Base-by-base conservation (phyloP, 2,797 vertebrate genomes). In the Chloroceryle inda region DNA sequence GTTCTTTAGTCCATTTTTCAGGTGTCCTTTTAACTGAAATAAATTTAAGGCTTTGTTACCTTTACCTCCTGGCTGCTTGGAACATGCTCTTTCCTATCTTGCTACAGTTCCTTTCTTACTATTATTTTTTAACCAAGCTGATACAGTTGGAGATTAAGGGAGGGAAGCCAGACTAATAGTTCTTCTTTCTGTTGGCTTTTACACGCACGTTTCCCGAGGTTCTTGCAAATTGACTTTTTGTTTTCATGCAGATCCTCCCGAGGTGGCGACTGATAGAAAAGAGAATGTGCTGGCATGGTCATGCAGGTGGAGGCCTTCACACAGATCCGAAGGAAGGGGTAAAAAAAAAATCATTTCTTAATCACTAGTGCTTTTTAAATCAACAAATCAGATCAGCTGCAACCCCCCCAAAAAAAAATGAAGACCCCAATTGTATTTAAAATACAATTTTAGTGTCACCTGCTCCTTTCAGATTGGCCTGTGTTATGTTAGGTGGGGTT, bases 261-360 rank as follows among this genome's bases (percentile, higher is more conserved):
- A 96, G 98, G 89, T 98, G 99, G 96, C 98, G 98, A 26, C 94
- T 98, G 68, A 96, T 97, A 80, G 98, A 98, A 88, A 99, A 98
- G 97, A 98, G 99, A 82, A 98, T 98, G 87, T 99, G 99, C 96
- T 99, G 99, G 99, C 99, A 99, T 3, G 99, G 99, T 55, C 88
- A 98, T 27, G 99, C 99, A 33, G 99, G 99, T 52, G 99, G 99
- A 95, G 95, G 98, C 56, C 98, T 99, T 64, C 99, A 98, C 87
- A 98, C 99, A 42, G 99, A 99, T 95, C 99, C 99, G 16, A 99
- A 99, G 97, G 99, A 99, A 98, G 99, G 99, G 98, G 99, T 99
- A 98, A 98, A 98, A 96, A 96, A 27, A 52, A 52, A 7, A 5
- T 40, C 6, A 40, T 14, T 6, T 20, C 42, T 95, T 71, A 20